Percentiles rank a stretch among this genome's conserved stretches.
Conservation (phyloP, 1,140 invertebrate species). For the Dysdera silvatica region DNA sequence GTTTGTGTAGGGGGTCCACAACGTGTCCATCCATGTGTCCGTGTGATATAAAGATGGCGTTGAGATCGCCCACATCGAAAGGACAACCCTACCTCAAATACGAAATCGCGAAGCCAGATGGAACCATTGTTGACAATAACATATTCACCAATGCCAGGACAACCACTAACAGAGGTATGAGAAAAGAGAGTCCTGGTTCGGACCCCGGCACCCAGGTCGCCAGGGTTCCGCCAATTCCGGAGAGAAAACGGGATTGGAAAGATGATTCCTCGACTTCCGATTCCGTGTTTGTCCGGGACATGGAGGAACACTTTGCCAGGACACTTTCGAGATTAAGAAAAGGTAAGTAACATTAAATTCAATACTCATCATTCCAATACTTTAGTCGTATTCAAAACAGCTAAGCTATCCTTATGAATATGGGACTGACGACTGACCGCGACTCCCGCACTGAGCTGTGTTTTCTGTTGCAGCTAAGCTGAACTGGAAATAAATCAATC, state of each 20-base stretch:
- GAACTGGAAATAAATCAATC: too few species aligned
- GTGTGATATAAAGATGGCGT: conserved; percentile 12
- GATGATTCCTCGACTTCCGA: conserved; percentile 64
- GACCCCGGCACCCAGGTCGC: conserved; percentile 49
- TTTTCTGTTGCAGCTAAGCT: too few species aligned
- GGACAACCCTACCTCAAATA: background rate
- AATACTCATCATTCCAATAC: too few species aligned
- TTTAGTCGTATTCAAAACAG: too few species aligned
- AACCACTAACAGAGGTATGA: background rate
- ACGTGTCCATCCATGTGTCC: conserved; percentile 21
- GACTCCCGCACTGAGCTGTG: too few species aligned
- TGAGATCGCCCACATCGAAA: background rate
- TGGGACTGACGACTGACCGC: too few species aligned
- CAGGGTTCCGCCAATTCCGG: conserved; percentile 78
- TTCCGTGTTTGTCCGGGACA: conserved; percentile 70
- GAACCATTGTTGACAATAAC: conserved; percentile 7
- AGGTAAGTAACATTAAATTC: background rate
- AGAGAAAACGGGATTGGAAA: conserved; percentile 78
- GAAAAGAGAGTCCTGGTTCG: conserved; percentile 10
- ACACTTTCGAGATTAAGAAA: conserved; percentile 53
- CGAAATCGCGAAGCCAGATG: background rate
- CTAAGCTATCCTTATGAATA: too few species aligned
- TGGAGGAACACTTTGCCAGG: conserved; percentile 66
- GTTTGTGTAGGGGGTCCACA: conserved; percentile 29
- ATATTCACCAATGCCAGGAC: background rate